Evolutionary conservation across 30 jellyfish, hydroid and myxozoan genomes (phyloP).

Genomic region (Cassiopea xamachana): DNA sequence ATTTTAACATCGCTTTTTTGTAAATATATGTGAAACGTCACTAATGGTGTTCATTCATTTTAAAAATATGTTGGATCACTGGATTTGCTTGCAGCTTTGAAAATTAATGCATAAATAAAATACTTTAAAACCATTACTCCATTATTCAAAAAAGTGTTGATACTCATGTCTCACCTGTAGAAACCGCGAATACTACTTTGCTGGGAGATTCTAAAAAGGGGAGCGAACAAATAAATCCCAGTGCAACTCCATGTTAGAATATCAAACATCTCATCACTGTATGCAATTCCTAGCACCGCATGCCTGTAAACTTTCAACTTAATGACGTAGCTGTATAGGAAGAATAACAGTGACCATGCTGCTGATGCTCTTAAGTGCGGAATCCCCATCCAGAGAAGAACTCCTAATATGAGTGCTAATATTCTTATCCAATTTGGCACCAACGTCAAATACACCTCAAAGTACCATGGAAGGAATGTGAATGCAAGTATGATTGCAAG

Average conservation of each 20-base stretch:
- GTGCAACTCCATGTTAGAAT: conserved; percentile 63
- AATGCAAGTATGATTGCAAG: conserved; percentile 38
- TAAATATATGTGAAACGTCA: no score
- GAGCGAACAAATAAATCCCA: conserved; percentile 62
- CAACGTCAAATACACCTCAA: conserved; percentile 53
- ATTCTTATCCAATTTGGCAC: conserved; percentile 66
- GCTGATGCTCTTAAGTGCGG: conserved; percentile 81
- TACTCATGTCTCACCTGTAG: conserved; percentile 56
- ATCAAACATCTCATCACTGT: conserved; percentile 24
- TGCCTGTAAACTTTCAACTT: conserved; percentile 64
- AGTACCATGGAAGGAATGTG: conserved; percentile 82
- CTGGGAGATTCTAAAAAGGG: conserved; percentile 65
- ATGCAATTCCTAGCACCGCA: conserved; percentile 54
- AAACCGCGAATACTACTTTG: conserved; percentile 77
- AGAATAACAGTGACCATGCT: conserved; percentile 73
- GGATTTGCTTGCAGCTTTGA: no score
- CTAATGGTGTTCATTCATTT: no score
- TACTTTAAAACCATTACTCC: no score
- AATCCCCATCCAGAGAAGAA: conserved; percentile 82
- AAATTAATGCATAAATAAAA: no score
- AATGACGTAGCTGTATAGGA: conserved; percentile 52
- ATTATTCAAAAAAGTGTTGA: no score
- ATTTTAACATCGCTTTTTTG: no score
- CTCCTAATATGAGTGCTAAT: conserved; percentile 48
- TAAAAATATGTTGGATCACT: no score